A percentile compares a stretch with the other conserved stretches of the same genome.
Evolutionary conservation across 1,140 invertebrate genomes (phyloP).

Genomic region (Ceratina calcarata): DNA sequence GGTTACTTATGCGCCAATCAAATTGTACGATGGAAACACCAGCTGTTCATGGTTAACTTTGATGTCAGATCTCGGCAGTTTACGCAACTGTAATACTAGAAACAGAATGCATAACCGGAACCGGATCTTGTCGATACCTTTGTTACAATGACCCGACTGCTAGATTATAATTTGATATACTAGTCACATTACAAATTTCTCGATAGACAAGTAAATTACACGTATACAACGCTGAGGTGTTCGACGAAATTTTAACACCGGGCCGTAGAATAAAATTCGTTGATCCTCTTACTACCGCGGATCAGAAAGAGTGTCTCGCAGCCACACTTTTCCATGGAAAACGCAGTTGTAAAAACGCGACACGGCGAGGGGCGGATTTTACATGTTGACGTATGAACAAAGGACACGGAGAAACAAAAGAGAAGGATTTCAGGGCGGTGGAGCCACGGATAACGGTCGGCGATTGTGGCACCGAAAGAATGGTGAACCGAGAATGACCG

Average conservation of each 20-base stretch:
- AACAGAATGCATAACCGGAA: constrained; percentile 7
- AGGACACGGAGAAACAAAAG: constrained; percentile 36
- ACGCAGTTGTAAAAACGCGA: constrained; percentile 18
- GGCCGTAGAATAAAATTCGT: neutral
- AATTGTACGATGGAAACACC: constrained; percentile 1
- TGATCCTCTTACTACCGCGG: neutral
- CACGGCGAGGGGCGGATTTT: constrained; percentile 5
- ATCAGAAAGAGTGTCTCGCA: neutral
- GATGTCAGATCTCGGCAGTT: constrained; percentile 27
- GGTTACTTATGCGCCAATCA: constrained; percentile 22
- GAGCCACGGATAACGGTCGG: constrained; percentile 45
- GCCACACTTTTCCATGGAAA: neutral
- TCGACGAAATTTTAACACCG: no score
- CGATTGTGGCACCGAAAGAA: constrained; percentile 21
- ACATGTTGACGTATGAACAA: constrained; percentile 33
- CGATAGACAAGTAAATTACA: neutral
- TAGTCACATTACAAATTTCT: neutral
- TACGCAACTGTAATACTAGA: constrained; percentile 21
- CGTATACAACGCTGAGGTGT: no score
- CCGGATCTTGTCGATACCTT: constrained; percentile 27
- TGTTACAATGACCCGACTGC: constrained; percentile 23
- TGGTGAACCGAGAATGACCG: constrained; percentile 1
- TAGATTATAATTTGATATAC: constrained; percentile 24
- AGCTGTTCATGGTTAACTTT: constrained; percentile 35
- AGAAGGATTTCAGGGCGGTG: constrained; percentile 16